Evolutionary conservation across 2,888 invertebrate species (phyloP), one percentile per base, ranked within the genome.

Genomic region (Spodoptera exigua): DNA sequence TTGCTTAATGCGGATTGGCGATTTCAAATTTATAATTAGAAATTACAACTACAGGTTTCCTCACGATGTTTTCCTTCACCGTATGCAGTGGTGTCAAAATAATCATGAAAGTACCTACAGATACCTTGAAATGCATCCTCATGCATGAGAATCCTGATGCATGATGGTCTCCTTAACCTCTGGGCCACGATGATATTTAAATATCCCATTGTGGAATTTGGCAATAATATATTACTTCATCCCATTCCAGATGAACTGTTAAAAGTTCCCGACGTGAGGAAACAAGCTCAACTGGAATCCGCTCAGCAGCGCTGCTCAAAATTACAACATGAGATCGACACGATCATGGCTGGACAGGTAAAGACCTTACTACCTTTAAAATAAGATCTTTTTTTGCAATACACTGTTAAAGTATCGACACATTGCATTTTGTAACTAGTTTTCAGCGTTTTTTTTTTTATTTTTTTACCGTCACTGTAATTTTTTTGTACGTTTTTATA

Each of bases 231-330:
- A 49, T 27, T 10, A 36, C n/a, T 12, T 7, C 12, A 3, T 5
- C 4, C 0, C 21, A 17, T 85, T 87, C 3, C 87, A 94, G 94
- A 86, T 63, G 92, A 93, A 69, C 83, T 94, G 9, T 83, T 89
- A 11, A 93, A 94, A 81, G 93, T 93, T 1, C 92, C 93, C 0
- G 94, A 94, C 54, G 91, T 94, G 0, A 80, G 93, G n/a, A 94
- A 93, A 44, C 90, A 92, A 55, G 86, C 89, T 0, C 89, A 93
- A 58, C 79, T 94, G 1, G 94, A 93, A 60, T 88, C 93, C 0
- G 92, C 94, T 0, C 90, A 94, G 51, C 89, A 86, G 59, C 80
- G 94, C 2, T 92, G 92, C 60, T 81, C 87, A 12, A 89, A 84
- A 1, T 76, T 94, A 1, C 92, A 94, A 68, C 89, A 90, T 27